Percentiles rank a stretch among this genome's conserved stretches.
Conservation (phyloP, 2,888 invertebrate species). For the Synanthedon myopaeformis region DNA sequence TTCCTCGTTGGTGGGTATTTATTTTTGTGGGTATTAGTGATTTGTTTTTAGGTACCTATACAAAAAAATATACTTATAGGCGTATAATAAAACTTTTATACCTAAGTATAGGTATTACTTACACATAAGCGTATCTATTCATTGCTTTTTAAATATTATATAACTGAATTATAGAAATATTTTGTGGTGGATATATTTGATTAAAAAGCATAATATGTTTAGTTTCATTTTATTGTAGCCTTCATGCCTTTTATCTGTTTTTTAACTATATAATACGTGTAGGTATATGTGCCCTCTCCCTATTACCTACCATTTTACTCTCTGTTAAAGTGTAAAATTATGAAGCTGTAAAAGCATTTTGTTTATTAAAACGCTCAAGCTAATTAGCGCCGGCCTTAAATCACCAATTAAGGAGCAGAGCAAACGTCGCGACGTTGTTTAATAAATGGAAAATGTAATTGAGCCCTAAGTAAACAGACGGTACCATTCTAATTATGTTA, state of each 20-base stretch:
- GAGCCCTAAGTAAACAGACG: constrained; percentile 32
- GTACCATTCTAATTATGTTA: constrained; percentile 60
- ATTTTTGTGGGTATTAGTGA: neutral
- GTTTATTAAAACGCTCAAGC: constrained; percentile 14
- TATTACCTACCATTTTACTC: no score
- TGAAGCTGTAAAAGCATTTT: constrained; percentile 1
- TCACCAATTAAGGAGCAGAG: neutral
- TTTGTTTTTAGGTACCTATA: neutral
- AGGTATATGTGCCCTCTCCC: no score
- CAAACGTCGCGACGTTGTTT: constrained; percentile 1
- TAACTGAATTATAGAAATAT: no score
- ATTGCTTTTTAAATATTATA: no score
- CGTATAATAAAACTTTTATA: neutral
- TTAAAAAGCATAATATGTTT: no score
- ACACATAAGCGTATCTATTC: no score
- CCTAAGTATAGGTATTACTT: no score
- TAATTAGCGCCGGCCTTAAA: constrained; percentile 9
- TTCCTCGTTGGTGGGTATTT: neutral
- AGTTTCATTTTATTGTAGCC: no score
- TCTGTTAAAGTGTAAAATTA: no score
- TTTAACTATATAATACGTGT: no score
- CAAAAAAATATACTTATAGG: neutral
- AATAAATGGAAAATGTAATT: constrained; percentile 29
- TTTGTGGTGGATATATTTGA: no score
- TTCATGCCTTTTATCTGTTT: no score